Percentiles rank a stretch among this genome's conserved stretches.
Evolutionary conservation across 2,888 invertebrate species (phyloP).

Genomic region (Pocota personata): DNA sequence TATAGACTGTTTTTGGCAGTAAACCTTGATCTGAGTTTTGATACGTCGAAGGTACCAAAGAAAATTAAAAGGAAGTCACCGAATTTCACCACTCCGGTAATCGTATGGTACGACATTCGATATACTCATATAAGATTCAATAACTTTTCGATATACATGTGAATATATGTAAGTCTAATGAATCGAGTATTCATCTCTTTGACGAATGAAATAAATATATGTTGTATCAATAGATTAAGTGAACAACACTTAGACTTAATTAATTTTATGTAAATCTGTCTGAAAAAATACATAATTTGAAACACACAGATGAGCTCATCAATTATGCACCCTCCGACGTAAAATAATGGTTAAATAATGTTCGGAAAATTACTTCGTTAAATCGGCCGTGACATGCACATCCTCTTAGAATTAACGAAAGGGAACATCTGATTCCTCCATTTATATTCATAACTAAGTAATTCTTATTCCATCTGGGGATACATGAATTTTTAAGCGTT

Average conservation of each 20-base stretch:
- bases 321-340: slow-evolving; percentile 30
- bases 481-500: slow-evolving; percentile 5
- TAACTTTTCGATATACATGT: too few relatives aligned
- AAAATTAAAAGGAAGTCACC: too few relatives aligned
- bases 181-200: neutral
- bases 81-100: too few relatives aligned
- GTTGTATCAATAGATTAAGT: neutral
- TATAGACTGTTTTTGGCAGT: too few relatives aligned
- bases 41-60: too few relatives aligned
- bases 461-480: slow-evolving; percentile 5
- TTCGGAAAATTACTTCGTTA: slow-evolving; percentile 24
- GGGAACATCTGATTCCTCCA: slow-evolving; percentile 1
- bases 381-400: slow-evolving; percentile 21
- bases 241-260: neutral
- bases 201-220: neutral
- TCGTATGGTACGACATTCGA: too few relatives aligned
- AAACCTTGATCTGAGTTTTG: too few relatives aligned
- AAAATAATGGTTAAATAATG: slow-evolving; percentile 27
- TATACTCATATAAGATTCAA: too few relatives aligned
- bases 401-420: slow-evolving; percentile 18
- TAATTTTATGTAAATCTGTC: slow-evolving; percentile 20
- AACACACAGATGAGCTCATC: neutral
- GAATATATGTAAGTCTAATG: neutral
- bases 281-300: neutral
- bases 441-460: slow-evolving; percentile 30